Conservation (phyloP, 2,888 invertebrate genomes). For the Sycophila texana region DNA sequence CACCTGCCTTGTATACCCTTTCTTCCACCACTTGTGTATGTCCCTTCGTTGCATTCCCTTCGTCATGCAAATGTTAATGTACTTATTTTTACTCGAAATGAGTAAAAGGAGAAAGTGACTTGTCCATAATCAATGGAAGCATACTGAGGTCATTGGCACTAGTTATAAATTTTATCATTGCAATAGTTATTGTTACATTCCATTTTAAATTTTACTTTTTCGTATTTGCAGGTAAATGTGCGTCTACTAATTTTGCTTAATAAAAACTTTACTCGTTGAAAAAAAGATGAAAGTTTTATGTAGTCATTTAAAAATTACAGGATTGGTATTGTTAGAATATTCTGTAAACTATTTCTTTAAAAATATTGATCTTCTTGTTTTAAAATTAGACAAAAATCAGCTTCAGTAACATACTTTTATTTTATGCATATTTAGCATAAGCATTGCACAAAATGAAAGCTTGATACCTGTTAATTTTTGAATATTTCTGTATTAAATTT, state of each 20-base stretch:
- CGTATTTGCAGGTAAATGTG: not conserved
- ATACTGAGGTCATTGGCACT: constrained; percentile 12
- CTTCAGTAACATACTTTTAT: not conserved
- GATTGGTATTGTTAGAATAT: no score
- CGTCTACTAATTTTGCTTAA: not conserved
- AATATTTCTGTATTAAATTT: not conserved
- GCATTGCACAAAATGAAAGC: not conserved
- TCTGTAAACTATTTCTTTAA: no score
- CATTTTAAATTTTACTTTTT: not conserved
- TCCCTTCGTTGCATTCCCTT: not conserved
- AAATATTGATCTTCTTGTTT: no score
- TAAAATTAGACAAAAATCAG: no score
- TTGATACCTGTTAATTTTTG: no score
- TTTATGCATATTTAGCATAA: not conserved
- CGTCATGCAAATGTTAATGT: not conserved
- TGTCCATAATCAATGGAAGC: not conserved
- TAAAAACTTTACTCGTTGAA: not conserved
- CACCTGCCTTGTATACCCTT: constrained; percentile 8
- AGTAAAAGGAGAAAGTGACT: not conserved
- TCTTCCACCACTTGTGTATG: not conserved
- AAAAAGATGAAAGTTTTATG: not conserved
- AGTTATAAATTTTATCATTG: constrained; percentile 1
- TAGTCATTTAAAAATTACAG: no score
- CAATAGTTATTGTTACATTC: not conserved
- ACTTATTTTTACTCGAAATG: not conserved